phyloP scores from a whole-genome alignment of 2,888 invertebrate species.

The Erebia ligea region DNA sequence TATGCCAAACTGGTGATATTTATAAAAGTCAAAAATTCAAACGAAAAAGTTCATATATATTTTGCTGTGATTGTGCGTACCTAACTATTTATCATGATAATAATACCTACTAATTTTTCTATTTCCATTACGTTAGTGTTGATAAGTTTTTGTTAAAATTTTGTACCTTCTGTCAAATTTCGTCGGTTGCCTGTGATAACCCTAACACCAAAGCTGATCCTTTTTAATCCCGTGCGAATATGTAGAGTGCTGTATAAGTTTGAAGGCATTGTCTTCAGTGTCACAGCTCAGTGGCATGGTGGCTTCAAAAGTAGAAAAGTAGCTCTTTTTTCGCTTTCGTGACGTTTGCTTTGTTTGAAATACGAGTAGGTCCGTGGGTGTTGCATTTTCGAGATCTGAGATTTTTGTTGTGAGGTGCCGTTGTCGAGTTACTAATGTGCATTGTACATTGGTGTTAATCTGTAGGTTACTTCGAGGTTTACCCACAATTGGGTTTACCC shows the following conservation, averaged over 20 bases:
- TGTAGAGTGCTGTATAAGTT: conserved; percentile 1
- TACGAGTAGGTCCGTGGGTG: background rate
- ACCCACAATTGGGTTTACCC: too few species aligned
- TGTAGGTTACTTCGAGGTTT: too few species aligned
- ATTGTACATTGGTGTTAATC: too few species aligned
- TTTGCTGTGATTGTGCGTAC: too few species aligned
- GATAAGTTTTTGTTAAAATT: too few species aligned
- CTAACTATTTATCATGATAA: too few species aligned
- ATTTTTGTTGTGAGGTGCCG: background rate
- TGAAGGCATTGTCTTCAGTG: conserved; percentile 8
- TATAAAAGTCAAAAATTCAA: too few species aligned
- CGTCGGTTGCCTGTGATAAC: background rate
- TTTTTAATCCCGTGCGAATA: background rate
- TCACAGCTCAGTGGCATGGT: background rate
- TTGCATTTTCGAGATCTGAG: background rate
- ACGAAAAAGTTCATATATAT: too few species aligned
- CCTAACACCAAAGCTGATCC: conserved; percentile 5
- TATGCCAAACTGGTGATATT: too few species aligned
- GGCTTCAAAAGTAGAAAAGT: conserved; percentile 11
- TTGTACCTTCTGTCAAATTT: background rate
- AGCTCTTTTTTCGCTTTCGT: conserved; percentile 5
- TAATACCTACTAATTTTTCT: too few species aligned
- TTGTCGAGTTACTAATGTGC: too few species aligned
- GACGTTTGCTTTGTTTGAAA: background rate
- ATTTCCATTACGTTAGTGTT: too few species aligned